Conservation (phyloP, 2,113 vertebrate species). For the Menura novaehollandiae region DNA sequence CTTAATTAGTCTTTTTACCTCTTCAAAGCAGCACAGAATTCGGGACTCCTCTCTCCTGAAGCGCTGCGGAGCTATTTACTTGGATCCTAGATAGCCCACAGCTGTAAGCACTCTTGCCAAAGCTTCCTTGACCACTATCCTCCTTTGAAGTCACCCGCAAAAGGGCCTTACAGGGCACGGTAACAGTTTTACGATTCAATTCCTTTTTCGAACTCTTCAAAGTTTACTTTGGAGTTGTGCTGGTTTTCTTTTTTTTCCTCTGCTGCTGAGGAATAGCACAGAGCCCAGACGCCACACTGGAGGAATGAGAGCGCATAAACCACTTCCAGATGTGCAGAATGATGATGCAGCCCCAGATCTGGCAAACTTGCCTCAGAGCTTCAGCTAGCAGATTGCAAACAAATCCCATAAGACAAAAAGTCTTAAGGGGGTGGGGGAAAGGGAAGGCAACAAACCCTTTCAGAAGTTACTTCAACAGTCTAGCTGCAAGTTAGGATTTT, state of each 20-base stretch:
- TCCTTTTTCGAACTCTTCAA: constrained; percentile 26
- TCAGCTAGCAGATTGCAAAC: constrained; percentile 9
- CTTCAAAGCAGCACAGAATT: constrained; percentile 44
- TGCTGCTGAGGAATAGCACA: constrained; percentile 31
- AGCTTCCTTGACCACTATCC: constrained; percentile 33
- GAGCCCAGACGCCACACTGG: constrained; percentile 17
- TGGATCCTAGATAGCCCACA: constrained; percentile 12
- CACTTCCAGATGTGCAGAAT: constrained; percentile 73
- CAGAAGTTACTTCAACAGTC: not conserved
- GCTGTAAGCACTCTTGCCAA: constrained; percentile 27
- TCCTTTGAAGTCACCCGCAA: constrained; percentile 37
- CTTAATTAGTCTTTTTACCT: constrained; percentile 73
- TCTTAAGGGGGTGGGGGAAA: not conserved
- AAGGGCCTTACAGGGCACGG: constrained; percentile 32
- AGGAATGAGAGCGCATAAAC: constrained; percentile 60
- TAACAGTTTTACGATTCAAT: constrained; percentile 21
- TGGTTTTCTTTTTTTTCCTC: constrained; percentile 54
- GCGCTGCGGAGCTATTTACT: constrained; percentile 29
- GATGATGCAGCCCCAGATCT: constrained; percentile 27
- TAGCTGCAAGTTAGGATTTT: not conserved
- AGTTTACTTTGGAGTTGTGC: constrained; percentile 52
- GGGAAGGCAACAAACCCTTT: not conserved
- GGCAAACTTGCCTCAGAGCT: constrained; percentile 27
- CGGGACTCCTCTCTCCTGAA: constrained; percentile 48
- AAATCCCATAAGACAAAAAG: constrained; percentile 35